A percentile compares a stretch with the other conserved stretches of the same genome.
Conservation (phyloP, 2,113 vertebrate genomes). For the Heliornis fulica region DNA sequence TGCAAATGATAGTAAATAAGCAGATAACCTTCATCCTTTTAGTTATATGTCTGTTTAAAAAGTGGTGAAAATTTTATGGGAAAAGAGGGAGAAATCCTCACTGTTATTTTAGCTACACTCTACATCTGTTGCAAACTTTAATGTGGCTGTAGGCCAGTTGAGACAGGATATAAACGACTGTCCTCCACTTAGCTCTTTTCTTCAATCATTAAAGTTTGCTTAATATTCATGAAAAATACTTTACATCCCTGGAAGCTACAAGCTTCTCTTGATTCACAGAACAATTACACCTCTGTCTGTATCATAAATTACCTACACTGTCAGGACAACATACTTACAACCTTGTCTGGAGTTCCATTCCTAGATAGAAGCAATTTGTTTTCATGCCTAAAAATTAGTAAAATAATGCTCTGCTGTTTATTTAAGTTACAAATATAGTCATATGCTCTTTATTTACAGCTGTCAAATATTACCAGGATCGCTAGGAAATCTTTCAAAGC, state of each 20-base stretch:
- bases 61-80: not conserved
- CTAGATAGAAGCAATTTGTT: not conserved
- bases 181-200: not conserved
- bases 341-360: not conserved
- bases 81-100: not conserved
- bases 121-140: not conserved
- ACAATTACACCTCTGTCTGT: constrained; percentile 17
- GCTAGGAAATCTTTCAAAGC: not conserved
- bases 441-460: not conserved
- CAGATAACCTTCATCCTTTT: not conserved
- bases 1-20: not conserved
- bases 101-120: not conserved
- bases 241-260: not conserved
- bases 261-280: constrained; percentile 18
- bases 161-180: not conserved
- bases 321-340: not conserved
- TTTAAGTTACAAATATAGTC: not conserved
- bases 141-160: not conserved
- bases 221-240: constrained; percentile 46
- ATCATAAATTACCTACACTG: constrained; percentile 16
- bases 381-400: not conserved
- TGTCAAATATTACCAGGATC: not conserved
- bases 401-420: not conserved
- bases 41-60: not conserved
- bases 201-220: constrained; percentile 46